phyloP scores from a whole-genome alignment of 2,888 invertebrate genomes.

The Sarcophaga caerulescens region DNA sequence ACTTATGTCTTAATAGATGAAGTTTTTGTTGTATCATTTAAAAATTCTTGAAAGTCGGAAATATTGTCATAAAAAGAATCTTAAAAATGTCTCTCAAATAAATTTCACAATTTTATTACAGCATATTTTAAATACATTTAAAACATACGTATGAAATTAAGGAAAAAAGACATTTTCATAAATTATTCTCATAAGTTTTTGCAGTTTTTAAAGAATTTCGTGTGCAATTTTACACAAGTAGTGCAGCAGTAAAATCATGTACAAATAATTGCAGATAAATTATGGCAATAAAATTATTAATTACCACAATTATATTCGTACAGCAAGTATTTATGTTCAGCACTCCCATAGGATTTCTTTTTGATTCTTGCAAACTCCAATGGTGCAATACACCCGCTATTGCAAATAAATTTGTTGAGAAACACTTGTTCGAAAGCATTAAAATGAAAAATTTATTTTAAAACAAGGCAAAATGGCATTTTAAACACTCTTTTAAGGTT shows the following conservation, averaged over 20 bases:
- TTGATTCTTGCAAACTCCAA: slow-evolving; percentile 10
- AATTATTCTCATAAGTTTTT: no score
- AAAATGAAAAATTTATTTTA: background rate
- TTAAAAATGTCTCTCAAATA: no score
- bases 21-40: no score
- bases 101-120: no score
- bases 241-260: slow-evolving; percentile 56
- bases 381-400: slow-evolving; percentile 34
- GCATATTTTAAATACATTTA: no score
- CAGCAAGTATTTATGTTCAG: slow-evolving; percentile 33
- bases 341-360: background rate
- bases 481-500: background rate
- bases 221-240: slow-evolving; percentile 12
- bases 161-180: no score
- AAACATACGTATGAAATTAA: no score
- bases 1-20: no score
- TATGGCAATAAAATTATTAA: slow-evolving; percentile 71
- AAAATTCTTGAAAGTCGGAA: no score
- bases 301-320: slow-evolving; percentile 66
- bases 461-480: background rate
- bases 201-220: slow-evolving; percentile 10
- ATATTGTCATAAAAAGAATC: no score
- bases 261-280: slow-evolving; percentile 71
- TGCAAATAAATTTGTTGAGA: slow-evolving; percentile 43
- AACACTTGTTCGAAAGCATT: slow-evolving; percentile 42